These are phyloP conservation scores for Achroia grisella DNA, from an alignment of 1,140 invertebrate genomes.

Conservation along the genomic window DNA sequence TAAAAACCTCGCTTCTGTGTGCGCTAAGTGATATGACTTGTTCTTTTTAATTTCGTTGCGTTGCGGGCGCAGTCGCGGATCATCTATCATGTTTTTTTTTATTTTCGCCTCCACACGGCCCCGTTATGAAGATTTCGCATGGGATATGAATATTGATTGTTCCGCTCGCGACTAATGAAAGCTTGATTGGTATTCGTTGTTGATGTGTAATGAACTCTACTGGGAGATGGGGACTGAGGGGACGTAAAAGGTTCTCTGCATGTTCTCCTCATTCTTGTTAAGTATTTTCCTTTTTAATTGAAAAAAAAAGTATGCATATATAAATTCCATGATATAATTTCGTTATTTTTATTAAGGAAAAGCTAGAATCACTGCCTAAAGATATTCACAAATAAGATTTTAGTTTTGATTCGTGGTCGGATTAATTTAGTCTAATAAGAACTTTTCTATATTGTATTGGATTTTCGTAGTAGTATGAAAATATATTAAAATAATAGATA, in stretches of 20 bases:
- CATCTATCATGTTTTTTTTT: constrained; percentile 57
- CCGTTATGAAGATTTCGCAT: constrained; percentile 61
- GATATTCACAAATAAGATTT: no score
- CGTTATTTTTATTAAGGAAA: neutral
- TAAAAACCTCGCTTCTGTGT: constrained; percentile 65
- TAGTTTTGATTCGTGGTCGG: no score
- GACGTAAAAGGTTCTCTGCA: constrained; percentile 30
- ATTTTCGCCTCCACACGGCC: constrained; percentile 26
- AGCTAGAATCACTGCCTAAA: neutral
- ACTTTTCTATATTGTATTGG: no score
- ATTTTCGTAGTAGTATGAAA: no score
- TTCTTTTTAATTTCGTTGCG: constrained; percentile 71
- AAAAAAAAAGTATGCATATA: no score
- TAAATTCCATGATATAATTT: neutral
- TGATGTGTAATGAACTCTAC: constrained; percentile 52
- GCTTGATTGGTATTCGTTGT: constrained; percentile 57
- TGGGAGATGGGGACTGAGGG: constrained; percentile 30
- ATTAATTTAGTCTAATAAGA: no score
- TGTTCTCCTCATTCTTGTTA: constrained; percentile 3
- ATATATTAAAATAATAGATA: no score
- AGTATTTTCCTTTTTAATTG: no score
- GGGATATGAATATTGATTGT: constrained; percentile 72
- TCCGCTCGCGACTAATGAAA: constrained; percentile 52
- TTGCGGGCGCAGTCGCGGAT: constrained; percentile 39
- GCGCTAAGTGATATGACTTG: constrained; percentile 71